Evolutionary conservation across 2,797 vertebrate species (phyloP).

Genomic region (Hirundo rustica): DNA sequence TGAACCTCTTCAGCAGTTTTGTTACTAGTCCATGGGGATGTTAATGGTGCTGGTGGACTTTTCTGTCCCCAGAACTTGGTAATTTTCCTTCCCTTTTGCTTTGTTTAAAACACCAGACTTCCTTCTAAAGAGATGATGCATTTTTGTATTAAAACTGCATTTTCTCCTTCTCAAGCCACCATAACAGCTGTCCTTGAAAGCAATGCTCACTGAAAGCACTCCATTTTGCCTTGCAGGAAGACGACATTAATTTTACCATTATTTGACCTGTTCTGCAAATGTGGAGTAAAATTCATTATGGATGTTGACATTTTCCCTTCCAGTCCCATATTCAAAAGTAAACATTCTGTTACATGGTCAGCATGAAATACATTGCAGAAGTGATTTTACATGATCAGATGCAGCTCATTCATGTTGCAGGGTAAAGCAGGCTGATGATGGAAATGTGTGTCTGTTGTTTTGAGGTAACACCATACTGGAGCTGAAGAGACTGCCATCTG

Average conservation of each 20-base stretch:
- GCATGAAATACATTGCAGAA: not conserved
- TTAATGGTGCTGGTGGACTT: not conserved
- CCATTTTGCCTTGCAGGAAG: not conserved
- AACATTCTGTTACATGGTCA: not conserved
- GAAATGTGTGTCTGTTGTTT: conserved; percentile 12
- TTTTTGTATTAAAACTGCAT: not conserved
- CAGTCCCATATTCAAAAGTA: not conserved
- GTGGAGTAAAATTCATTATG: not conserved
- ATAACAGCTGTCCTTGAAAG: not conserved
- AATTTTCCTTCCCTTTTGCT: not conserved
- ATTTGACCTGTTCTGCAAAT: not conserved
- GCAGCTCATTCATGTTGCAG: not conserved
- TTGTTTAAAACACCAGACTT: not conserved
- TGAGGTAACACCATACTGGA: not conserved
- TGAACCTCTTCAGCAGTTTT: not conserved
- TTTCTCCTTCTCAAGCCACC: not conserved
- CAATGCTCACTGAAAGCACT: not conserved
- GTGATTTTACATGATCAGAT: not conserved
- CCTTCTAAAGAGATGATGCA: not conserved
- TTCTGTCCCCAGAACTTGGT: not conserved
- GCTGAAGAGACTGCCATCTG: not conserved
- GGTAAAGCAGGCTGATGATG: not conserved
- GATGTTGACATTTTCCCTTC: not conserved
- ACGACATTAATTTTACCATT: not conserved
- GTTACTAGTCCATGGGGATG: not conserved